A percentile compares a stretch with the other conserved stretches of the same genome.
Evolutionary conservation across 1,140 invertebrate genomes (phyloP).

Genomic region (Cotesia chilonis): DNA sequence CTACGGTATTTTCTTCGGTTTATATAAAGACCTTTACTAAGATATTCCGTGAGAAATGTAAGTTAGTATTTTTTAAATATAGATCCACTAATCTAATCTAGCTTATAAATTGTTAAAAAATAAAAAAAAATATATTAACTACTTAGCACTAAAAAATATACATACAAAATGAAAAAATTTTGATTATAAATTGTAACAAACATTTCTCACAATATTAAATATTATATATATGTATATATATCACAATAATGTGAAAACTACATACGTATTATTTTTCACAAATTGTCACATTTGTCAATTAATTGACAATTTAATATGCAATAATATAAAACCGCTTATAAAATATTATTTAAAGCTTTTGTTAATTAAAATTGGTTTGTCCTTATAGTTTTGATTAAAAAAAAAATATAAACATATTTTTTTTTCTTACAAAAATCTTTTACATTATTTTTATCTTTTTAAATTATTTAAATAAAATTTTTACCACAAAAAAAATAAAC

Average conservation of each 20-base stretch:
- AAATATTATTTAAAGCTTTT: too few relatives aligned
- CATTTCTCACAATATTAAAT: slow-evolving; percentile 35
- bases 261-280: slow-evolving; percentile 24
- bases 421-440: too few relatives aligned
- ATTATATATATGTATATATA: slow-evolving; percentile 27
- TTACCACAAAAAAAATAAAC: too few relatives aligned
- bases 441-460: too few relatives aligned
- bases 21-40: slow-evolving; percentile 11
- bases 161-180: background rate
- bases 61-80: background rate
- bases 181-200: background rate
- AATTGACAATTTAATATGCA: slow-evolving; percentile 2
- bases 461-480: too few relatives aligned
- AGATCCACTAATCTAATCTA: background rate
- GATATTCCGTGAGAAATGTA: slow-evolving; percentile 38
- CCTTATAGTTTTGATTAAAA: too few relatives aligned
- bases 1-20: slow-evolving; percentile 26
- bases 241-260: slow-evolving; percentile 22
- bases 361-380: too few relatives aligned
- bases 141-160: slow-evolving; percentile 6
- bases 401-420: too few relatives aligned
- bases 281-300: slow-evolving; percentile 19
- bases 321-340: too few relatives aligned
- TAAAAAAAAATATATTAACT: background rate
- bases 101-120: too few relatives aligned